These are phyloP conservation scores for Caenorhabditis imperialis DNA, from an alignment of 2,888 invertebrate genomes.

Conservation along the genomic window DNA sequence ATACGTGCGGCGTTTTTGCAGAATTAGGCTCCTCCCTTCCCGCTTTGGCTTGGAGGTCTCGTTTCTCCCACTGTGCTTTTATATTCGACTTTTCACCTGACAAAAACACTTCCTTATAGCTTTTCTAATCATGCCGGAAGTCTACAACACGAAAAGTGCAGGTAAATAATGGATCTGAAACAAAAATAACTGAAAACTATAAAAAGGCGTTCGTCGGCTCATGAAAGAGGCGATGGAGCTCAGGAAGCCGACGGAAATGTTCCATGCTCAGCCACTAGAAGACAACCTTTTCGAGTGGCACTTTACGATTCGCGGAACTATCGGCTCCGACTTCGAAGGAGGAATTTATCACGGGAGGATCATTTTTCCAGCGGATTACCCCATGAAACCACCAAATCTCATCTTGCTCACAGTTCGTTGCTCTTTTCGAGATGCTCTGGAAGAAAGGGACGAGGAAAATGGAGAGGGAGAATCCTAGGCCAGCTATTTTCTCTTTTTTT, in stretches of 20 bases:
- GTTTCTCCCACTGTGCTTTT: background rate
- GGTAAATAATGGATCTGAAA: no score
- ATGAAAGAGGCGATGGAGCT: conserved; percentile 92
- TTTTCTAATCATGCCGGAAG: conserved; percentile 9
- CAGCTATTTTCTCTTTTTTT: no score
- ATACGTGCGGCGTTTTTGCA: no score
- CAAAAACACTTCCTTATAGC: background rate
- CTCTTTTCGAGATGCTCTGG: no score
- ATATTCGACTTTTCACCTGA: conserved; percentile 1
- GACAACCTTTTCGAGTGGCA: conserved; percentile 98
- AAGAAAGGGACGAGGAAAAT: no score
- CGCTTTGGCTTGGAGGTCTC: no score
- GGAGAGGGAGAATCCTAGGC: no score
- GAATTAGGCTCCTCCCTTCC: no score
- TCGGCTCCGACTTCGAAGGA: conserved; percentile 87
- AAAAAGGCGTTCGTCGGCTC: conserved; percentile 89
- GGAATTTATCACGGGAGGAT: conserved; percentile 94
- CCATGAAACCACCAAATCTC: conserved; percentile 96
- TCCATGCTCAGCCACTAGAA: conserved; percentile 90
- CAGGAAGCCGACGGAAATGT: conserved; percentile 89
- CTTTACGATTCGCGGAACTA: conserved; percentile 92
- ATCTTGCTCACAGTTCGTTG: conserved; percentile 87
- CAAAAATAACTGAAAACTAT: conserved; percentile 11
- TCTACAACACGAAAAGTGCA: conserved; percentile 62
- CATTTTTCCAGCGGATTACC: conserved; percentile 91